phyloP scores from a whole-genome alignment of 1,140 invertebrate genomes.

The Drosophila sturtevanti region DNA sequence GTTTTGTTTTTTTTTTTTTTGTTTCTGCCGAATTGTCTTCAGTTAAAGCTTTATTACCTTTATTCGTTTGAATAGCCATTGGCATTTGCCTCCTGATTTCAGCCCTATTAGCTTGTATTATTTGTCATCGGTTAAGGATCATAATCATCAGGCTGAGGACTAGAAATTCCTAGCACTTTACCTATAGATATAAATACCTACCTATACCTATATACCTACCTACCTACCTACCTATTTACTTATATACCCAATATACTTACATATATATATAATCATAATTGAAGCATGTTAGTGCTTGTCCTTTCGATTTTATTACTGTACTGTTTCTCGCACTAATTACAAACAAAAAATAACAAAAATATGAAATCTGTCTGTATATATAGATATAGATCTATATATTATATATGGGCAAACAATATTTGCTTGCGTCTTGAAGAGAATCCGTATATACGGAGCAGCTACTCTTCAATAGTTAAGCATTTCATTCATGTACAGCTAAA shows the following conservation, averaged over 20 bases:
- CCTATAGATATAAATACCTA: slow-evolving; percentile 26
- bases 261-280: slow-evolving; percentile 61
- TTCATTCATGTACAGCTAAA: slow-evolving; percentile 30
- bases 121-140: slow-evolving; percentile 26
- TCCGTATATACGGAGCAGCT: neutral
- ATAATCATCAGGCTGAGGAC: neutral
- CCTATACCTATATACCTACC: slow-evolving; percentile 47
- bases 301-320: slow-evolving; percentile 71
- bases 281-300: slow-evolving; percentile 63
- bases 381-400: slow-evolving; percentile 48
- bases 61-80: neutral
- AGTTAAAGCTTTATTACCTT: neutral
- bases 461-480: slow-evolving; percentile 28
- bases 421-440: slow-evolving; percentile 13
- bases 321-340: slow-evolving; percentile 77
- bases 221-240: slow-evolving; percentile 45
- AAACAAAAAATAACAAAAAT: slow-evolving; percentile 47
- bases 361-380: slow-evolving; percentile 46
- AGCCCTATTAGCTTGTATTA: neutral
- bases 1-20: neutral
- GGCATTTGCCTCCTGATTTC: neutral
- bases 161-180: slow-evolving; percentile 4
- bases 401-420: slow-evolving; percentile 45
- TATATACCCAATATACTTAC: slow-evolving; percentile 13
- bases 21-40: neutral